Evolutionary conservation across 2,888 invertebrate species (phyloP).

Genomic region (Furcula furcula): DNA sequence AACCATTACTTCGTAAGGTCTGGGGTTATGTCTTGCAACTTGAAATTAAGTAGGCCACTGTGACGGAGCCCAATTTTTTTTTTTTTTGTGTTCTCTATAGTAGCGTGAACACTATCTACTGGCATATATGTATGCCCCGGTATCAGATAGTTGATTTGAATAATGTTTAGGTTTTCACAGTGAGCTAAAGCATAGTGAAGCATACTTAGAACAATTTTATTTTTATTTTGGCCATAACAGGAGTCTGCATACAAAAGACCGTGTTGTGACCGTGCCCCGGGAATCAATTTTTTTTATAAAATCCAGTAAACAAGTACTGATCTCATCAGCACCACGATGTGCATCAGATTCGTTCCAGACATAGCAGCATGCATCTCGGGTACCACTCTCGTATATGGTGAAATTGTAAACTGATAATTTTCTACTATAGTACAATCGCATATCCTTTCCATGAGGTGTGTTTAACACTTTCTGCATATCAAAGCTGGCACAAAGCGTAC

Average conservation of each 20-base stretch:
- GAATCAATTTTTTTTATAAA: background rate
- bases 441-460: constrained; percentile 4
- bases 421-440: background rate
- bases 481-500: constrained; percentile 5
- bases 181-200: background rate
- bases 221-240: background rate
- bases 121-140: constrained; percentile 4
- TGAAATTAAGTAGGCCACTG: constrained; percentile 5
- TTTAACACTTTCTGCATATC: constrained; percentile 8
- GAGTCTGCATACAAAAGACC: background rate
- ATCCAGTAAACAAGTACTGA: constrained; percentile 1
- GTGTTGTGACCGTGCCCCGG: background rate
- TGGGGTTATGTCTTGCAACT: constrained; percentile 2
- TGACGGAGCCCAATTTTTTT: constrained; percentile 5
- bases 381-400: constrained; percentile 1
- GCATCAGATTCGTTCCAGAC: constrained; percentile 3
- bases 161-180: constrained; percentile 3
- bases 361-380: background rate
- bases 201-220: background rate
- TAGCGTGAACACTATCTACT: constrained; percentile 3
- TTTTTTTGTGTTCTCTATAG: background rate
- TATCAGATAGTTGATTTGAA: constrained; percentile 11
- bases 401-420: constrained; percentile 2
- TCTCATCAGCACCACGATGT: constrained; percentile 1
- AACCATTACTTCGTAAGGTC: constrained; percentile 2